Conservation (phyloP, 2,113 vertebrate genomes). For the Hippocampus barbouri region DNA sequence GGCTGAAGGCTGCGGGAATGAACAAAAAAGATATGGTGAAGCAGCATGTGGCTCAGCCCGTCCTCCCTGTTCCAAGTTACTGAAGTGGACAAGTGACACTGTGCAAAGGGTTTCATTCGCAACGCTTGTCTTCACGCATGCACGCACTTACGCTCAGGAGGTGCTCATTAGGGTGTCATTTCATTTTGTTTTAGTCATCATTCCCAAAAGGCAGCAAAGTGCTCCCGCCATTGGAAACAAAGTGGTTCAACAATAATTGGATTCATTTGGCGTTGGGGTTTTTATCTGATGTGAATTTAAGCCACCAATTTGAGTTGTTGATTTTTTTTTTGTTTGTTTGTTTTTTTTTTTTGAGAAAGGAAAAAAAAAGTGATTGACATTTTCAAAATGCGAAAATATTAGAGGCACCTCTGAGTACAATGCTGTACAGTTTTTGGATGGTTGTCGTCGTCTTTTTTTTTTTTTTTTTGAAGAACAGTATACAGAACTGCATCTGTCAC, state of each 20-base stretch:
- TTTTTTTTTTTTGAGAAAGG: neutral
- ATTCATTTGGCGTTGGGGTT: constrained; percentile 9
- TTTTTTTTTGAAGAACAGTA: too few species aligned
- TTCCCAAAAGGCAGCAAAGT: constrained; percentile 41
- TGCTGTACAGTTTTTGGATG: too few species aligned
- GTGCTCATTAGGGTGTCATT: constrained; percentile 47
- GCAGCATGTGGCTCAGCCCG: neutral
- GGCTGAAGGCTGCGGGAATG: constrained; percentile 82
- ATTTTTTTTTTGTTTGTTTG: neutral
- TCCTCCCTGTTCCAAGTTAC: too few species aligned
- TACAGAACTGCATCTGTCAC: too few species aligned
- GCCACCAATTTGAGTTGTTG: neutral
- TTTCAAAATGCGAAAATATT: too few species aligned
- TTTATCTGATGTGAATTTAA: constrained; percentile 44
- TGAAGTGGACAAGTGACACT: neutral
- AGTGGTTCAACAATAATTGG: constrained; percentile 46
- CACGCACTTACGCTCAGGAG: constrained; percentile 9
- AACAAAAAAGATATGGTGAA: neutral
- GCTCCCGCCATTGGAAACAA: constrained; percentile 41
- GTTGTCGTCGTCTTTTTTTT: too few species aligned
- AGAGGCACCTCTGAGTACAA: too few species aligned
- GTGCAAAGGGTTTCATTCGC: neutral
- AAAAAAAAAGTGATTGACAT: too few species aligned
- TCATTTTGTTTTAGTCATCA: constrained; percentile 49
- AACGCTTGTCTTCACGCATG: neutral